Evolutionary conservation across 2,797 vertebrate genomes (phyloP), one percentile per base, ranked within the genome.

Genomic region (Chelonia mydas): DNA sequence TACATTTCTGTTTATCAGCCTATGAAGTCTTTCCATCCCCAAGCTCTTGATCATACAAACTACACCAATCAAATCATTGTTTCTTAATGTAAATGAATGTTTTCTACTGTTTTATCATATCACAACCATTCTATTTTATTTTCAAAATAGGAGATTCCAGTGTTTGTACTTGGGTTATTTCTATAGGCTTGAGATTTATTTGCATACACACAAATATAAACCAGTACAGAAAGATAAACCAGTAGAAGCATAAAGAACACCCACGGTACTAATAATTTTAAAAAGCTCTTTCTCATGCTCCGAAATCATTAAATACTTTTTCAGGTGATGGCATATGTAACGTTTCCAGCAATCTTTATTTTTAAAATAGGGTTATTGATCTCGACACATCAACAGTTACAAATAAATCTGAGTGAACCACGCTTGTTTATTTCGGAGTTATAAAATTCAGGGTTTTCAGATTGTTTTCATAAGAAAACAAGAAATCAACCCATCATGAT

Each of bases 11-110:
- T 13, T 3, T 80, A 59, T 90, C 28, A 55, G 0, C 33, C 3
- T 59, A 53, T 19, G 25, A n/a, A 55, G 1, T 12, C 0, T 61
- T 5, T 0, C 50, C 77, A 49, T n/a, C 7, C 6, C 54, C 33
- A 82, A 82, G 79, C 45, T 80, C 54, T 65, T 33, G 3, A 49
- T 13, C 1, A 37, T 27, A 21, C 1, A 41, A 61, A 77, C 25
- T 28, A 28, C 28, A 31, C 27, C 45, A 47, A 49, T 13, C 27
- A 31, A 31, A 28, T 27, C 21, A 41, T 4, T 77, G 27, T 49
- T 28, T 77, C 45, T 31, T 77, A 27, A 31, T 28, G 15, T 17
- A 47, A 47, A 49, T 77, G 27, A 25, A 77, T 31, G 28, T 17
- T 77, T 49, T 77, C 45, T 77, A 77, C 12, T 28, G 27, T 49